Evolutionary conservation across 2,888 invertebrate species (phyloP), one percentile per base, ranked within the genome.

Genomic region (Augiades crinisus): DNA sequence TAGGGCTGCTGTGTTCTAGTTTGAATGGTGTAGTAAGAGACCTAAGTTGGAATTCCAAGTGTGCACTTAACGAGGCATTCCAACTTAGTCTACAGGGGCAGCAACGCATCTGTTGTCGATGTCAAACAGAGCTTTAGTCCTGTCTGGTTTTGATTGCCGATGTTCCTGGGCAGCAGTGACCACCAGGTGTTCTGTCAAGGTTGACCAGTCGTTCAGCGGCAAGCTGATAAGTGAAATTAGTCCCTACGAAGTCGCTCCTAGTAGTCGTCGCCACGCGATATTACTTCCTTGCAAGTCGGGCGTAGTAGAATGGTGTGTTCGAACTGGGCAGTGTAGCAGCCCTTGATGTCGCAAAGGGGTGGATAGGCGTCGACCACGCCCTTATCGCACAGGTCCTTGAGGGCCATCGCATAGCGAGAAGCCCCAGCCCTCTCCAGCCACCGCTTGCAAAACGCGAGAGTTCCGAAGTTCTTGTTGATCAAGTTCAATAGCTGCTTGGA

Each of bases 271-370:
- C 99, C 99, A 57, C 99, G 94, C 17, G 98, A 98, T 40, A 99
- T 95, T 16, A 99, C 94, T 85, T 99, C 99, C 85, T 99, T 99
- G 91, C 99, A 99, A 0, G 98, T 99, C 33, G 99, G 99, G 68
- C 99, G 92, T 59, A 99, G 91, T 63, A 99, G 93, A 69, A 99
- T 95, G 3, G 99, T 99, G 85, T 99, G 99, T 78, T 99, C 99
- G 78, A 96, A 99, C 89, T 99, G 99, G 36, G 99, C 99, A 0
- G 99, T 99, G 87, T 99, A 99, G 79, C 96, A 98, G 52, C 99
- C 99, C 81, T 96, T 97, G 59, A 96, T 92, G 88, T 99, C 99
- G 75, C 99, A 99, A 47, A 99, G 92, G 5, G 99, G 99, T 13
- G 99, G 99, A 87, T 99, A 99, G 0, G 99, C 95, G 73, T 98